These are phyloP conservation scores for Deilephila porcellus DNA, from an alignment of 2,888 invertebrate species.

Conservation along the genomic window DNA sequence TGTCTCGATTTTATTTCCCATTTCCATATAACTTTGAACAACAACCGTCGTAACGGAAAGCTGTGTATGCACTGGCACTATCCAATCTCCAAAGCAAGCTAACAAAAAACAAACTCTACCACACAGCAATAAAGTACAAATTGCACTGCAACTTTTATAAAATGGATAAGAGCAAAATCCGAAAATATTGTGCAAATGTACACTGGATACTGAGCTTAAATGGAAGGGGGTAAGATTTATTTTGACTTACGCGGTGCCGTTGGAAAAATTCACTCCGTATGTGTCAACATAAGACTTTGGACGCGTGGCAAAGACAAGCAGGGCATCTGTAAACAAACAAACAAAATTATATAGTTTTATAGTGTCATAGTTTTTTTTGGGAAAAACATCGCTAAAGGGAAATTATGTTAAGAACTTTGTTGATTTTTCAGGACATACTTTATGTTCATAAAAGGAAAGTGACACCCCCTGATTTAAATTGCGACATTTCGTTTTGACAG, in stretches of 20 bases:
- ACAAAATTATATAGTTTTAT: slow-evolving; percentile 50
- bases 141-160: slow-evolving; percentile 37
- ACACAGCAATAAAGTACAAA: slow-evolving; percentile 44
- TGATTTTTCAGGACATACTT: not conserved
- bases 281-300: slow-evolving; percentile 58
- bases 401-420: not conserved
- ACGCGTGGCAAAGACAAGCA: slow-evolving; percentile 60
- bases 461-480: too few species aligned
- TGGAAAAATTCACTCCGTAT: slow-evolving; percentile 45
- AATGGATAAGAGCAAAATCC: slow-evolving; percentile 40
- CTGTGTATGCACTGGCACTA: slow-evolving; percentile 23
- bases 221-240: slow-evolving; percentile 40
- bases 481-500: too few species aligned
- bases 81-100: not conserved
- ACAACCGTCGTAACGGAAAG: slow-evolving; percentile 22
- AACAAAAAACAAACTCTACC: slow-evolving; percentile 42
- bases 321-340: slow-evolving; percentile 72
- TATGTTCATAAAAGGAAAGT: too few species aligned
- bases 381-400: slow-evolving; percentile 1
- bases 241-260: slow-evolving; percentile 55
- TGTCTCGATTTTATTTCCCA: slow-evolving; percentile 9
- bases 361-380: slow-evolving; percentile 7
- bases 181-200: slow-evolving; percentile 35
- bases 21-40: slow-evolving; percentile 12
- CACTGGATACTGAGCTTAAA: slow-evolving; percentile 38